phyloP scores from a whole-genome alignment of 1,140 invertebrate species.

The Drosophila persimilis region DNA sequence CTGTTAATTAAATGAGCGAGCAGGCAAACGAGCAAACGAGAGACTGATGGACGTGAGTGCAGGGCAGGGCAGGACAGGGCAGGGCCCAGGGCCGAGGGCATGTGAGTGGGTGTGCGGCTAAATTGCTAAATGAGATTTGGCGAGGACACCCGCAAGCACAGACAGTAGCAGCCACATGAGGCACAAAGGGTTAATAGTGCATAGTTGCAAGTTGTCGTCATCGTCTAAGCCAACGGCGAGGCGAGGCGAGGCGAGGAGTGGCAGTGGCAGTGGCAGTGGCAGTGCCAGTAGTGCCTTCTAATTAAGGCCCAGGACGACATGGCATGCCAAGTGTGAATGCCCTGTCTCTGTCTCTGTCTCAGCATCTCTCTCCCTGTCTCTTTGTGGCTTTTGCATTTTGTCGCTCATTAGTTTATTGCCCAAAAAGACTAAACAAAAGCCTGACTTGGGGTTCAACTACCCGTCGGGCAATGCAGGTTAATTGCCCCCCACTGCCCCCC shows the following conservation, averaged over 20 bases:
- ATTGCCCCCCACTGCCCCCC: slow-evolving; percentile 60
- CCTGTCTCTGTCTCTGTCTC: slow-evolving; percentile 4
- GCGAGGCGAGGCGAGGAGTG: no score
- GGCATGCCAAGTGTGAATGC: slow-evolving; percentile 67
- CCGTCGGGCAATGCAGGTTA: slow-evolving; percentile 64
- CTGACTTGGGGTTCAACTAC: slow-evolving; percentile 66
- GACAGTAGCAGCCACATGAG: slow-evolving; percentile 39
- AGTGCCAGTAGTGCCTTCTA: slow-evolving; percentile 49
- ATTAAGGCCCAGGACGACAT: slow-evolving; percentile 57
- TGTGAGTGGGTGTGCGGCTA: slow-evolving; percentile 79
- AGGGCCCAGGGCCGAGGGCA: slow-evolving; percentile 21
- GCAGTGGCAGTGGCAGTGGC: no score
- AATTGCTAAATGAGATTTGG: slow-evolving; percentile 81
- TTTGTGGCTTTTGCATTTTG: slow-evolving; percentile 69
- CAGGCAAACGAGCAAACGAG: slow-evolving; percentile 78
- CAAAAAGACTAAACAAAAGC: slow-evolving; percentile 59
- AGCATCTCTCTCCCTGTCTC: slow-evolving; percentile 9
- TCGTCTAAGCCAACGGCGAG: slow-evolving; percentile 70
- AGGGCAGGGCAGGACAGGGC: not conserved
- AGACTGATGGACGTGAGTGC: slow-evolving; percentile 71
- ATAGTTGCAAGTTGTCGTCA: slow-evolving; percentile 65
- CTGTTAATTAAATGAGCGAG: slow-evolving; percentile 81
- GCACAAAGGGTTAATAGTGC: slow-evolving; percentile 80
- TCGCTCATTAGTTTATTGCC: slow-evolving; percentile 81
- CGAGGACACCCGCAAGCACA: slow-evolving; percentile 63